These are phyloP conservation scores for Achatina immaculata DNA, from an alignment of 1,140 invertebrate genomes.

Conservation along the genomic window DNA sequence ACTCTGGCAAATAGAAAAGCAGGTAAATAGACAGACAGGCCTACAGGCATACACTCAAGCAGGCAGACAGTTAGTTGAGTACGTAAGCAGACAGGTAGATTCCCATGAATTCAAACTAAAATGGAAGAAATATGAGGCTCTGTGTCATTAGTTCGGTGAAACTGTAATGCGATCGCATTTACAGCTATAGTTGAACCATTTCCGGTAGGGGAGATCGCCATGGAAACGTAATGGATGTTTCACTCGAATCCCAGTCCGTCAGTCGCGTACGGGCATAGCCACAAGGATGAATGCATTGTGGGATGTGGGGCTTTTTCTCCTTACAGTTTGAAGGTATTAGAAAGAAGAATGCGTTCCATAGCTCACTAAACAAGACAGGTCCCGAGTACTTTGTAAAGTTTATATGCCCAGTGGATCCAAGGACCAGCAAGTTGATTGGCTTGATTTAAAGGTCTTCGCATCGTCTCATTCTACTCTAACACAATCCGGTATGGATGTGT, in stretches of 20 bases:
- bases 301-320: too few relatives aligned
- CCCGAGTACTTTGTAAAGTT: neutral
- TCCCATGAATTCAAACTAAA: too few relatives aligned
- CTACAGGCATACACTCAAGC: neutral
- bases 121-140: neutral
- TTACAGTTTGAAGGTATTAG: neutral
- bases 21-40: neutral
- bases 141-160: neutral
- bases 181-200: neutral
- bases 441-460: constrained; percentile 25
- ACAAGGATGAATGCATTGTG: too few relatives aligned
- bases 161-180: neutral
- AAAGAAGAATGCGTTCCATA: neutral
- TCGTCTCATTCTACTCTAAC: constrained; percentile 15
- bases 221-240: neutral
- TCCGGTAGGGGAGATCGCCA: neutral
- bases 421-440: neutral
- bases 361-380: neutral
- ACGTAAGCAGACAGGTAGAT: neutral
- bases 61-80: neutral
- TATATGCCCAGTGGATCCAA: neutral
- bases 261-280: neutral
- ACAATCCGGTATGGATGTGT: neutral
- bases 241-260: neutral
- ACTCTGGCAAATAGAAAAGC: neutral